Base-by-base conservation (phyloP, 2,797 vertebrate genomes). In the Lagocephalus sceleratus region DNA sequence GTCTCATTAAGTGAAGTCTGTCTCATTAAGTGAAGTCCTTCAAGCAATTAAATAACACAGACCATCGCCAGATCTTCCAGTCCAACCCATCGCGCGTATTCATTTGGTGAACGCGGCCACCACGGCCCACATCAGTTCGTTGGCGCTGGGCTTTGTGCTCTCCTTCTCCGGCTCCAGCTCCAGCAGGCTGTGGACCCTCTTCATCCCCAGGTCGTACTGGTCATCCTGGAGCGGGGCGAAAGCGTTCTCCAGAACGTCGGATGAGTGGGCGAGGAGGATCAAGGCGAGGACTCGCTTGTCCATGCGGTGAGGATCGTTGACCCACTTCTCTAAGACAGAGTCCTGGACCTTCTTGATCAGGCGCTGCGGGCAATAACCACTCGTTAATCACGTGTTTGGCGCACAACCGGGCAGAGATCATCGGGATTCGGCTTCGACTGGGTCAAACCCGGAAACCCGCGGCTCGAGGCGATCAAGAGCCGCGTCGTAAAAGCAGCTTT, bases 321-420 rank as follows among this genome's bases (percentile, higher is more conserved):
- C 95, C 97, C 96, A 98, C 71, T 95, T 95, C 81, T 98, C 94
- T 78, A 98, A 88, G 75, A 98, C 94, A 0, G 94, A 94, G 51
- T 98, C 95, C 68, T 98, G 96, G 51, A 98, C 95, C 79, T 95
- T 98, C 89, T 94, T 96, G 84, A 98, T 94, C 58, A 98, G 94
- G n/a, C 94, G 93, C 85, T 97, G 71, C 0, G 5, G 47, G 22
- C 5, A 14, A 35, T 35, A 35, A 35, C 32, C 11, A 14, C 4
- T 10, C 2, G 9, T 29, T 29, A 29, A 29, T 29, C 6, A 11
- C 8, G 26, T 29, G 26, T 9, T 10, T 29, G 8, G 11, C 26
- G 11, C 9, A 11, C 29, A 12, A 29, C 26, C 7, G 5, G 10
- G 7, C 26, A 29, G 26, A 29, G 26, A 29, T 29, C n/a, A 9